Evolutionary conservation across 1,140 invertebrate genomes (phyloP).

Genomic region (Ceratoteleas bidentatus): DNA sequence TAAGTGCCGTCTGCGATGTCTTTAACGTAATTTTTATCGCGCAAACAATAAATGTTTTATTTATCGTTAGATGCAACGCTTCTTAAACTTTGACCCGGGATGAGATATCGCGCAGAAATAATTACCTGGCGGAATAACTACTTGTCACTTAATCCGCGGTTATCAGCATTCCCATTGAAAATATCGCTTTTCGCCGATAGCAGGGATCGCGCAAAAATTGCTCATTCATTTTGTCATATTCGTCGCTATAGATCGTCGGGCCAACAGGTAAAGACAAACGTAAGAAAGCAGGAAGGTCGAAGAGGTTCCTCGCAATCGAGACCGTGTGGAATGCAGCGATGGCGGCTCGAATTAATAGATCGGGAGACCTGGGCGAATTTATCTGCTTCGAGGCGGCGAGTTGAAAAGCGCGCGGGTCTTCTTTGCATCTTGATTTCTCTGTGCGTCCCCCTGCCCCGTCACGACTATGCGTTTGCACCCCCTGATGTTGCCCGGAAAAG

Average conservation of each 20-base stretch:
- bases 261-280: conserved; percentile 62
- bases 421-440: conserved; percentile 78
- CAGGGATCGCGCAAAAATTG: background rate
- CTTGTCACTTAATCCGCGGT: conserved; percentile 12
- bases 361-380: conserved; percentile 78
- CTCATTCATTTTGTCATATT: conserved; percentile 54
- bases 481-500: conserved; percentile 52
- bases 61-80: conserved; percentile 28
- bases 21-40: conserved; percentile 40
- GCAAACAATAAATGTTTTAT: conserved; percentile 57
- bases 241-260: conserved; percentile 40
- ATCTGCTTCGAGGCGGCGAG: conserved; percentile 78
- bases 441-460: conserved; percentile 35
- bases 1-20: conserved; percentile 33
- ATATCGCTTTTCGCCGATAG: conserved; percentile 11
- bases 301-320: conserved; percentile 71
- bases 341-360: conserved; percentile 79
- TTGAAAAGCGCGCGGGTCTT: conserved; percentile 77
- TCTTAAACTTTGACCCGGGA: conserved; percentile 53
- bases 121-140: conserved; percentile 22
- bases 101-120: conserved; percentile 34
- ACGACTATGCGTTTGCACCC: conserved; percentile 31
- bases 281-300: conserved; percentile 74
- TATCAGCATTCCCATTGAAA: background rate
- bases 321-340: conserved; percentile 75